Conservation (phyloP, 2,113 vertebrate species). For the Malurus elegans region DNA sequence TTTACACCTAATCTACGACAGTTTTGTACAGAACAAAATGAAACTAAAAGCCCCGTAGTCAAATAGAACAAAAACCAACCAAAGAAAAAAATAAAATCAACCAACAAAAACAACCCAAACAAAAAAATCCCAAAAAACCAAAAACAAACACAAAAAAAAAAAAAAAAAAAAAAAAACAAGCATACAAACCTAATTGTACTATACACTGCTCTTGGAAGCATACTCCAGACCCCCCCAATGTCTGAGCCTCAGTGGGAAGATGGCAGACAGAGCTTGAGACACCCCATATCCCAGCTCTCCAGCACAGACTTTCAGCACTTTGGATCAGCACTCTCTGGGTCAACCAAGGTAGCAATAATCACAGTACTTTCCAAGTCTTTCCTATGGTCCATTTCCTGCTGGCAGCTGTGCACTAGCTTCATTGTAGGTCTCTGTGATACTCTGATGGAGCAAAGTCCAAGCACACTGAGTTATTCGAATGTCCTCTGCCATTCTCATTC, state of each 20-base stretch:
- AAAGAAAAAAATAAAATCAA: not conserved
- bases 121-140: not conserved
- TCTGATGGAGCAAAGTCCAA: not conserved
- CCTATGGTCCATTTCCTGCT: not conserved
- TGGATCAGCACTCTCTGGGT: not conserved
- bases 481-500: not conserved
- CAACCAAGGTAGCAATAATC: not conserved
- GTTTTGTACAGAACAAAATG: not conserved
- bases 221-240: fast-evolving
- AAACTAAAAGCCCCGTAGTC: not conserved
- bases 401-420: not conserved
- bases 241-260: not conserved
- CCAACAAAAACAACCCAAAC: not conserved
- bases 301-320: not conserved
- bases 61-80: not conserved
- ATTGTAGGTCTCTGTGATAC: not conserved
- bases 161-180: not conserved
- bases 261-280: not conserved
- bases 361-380: not conserved
- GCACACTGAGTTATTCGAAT: not conserved
- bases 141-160: not conserved
- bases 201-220: fast-evolving
- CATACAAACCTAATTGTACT: not conserved
- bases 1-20: not conserved
- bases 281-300: not conserved